Conservation (phyloP, 2,888 invertebrate species). For the Toxonevra muliebris region DNA sequence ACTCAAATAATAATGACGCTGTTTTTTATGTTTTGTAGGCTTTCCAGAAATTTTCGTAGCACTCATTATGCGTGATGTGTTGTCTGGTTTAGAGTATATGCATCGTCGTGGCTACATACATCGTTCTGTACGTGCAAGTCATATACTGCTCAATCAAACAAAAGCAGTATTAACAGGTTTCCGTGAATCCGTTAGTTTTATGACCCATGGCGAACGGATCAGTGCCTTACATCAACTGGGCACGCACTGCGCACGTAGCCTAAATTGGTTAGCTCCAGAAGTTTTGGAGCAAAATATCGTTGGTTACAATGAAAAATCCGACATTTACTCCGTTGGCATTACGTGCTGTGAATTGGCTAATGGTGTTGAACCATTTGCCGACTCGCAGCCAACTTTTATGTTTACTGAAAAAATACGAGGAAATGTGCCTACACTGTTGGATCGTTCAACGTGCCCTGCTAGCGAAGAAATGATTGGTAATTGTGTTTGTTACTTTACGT, state of each 20-base stretch:
- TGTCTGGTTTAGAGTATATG: conserved; percentile 82
- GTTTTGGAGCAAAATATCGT: conserved; percentile 86
- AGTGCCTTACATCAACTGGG: conserved; percentile 80
- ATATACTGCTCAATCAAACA: conserved; percentile 78
- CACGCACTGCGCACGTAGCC: conserved; percentile 68
- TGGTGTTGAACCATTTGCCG: conserved; percentile 87
- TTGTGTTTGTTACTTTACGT: background rate
- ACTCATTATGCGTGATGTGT: conserved; percentile 79
- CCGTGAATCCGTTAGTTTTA: conserved; percentile 78
- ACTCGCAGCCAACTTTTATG: conserved; percentile 89
- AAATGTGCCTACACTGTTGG: conserved; percentile 77
- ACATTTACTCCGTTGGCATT: conserved; percentile 91
- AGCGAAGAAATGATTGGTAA: conserved; percentile 63
- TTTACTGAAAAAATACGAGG: conserved; percentile 86
- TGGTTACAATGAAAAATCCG: conserved; percentile 90
- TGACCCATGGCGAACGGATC: conserved; percentile 76
- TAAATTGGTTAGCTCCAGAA: conserved; percentile 94
- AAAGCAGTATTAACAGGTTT: conserved; percentile 81
- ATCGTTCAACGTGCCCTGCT: conserved; percentile 75
- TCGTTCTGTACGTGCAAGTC: conserved; percentile 84
- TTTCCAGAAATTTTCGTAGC: conserved; percentile 85
- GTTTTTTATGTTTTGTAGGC: conserved; percentile 65
- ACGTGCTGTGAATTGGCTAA: conserved; percentile 80
- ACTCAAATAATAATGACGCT: background rate
- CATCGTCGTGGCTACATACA: conserved; percentile 87